phyloP scores from a whole-genome alignment of 1,140 invertebrate species.

The Pogonomyrmex californicus region DNA sequence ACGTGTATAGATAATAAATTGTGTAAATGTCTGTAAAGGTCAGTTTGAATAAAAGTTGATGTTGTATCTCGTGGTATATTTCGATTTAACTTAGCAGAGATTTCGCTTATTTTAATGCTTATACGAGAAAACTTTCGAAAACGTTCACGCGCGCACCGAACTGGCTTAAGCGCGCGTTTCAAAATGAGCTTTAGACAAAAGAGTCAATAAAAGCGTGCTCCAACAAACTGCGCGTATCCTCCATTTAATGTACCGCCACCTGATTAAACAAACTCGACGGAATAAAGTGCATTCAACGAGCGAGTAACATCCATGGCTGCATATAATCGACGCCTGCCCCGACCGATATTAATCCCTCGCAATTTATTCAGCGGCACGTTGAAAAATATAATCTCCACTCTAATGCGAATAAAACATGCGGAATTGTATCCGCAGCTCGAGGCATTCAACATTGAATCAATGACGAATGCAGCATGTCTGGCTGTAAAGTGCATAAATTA shows the following conservation, averaged over 20 bases:
- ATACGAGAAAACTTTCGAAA: slow-evolving; percentile 17
- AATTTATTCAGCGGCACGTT: slow-evolving; percentile 65
- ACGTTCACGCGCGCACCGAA: not conserved
- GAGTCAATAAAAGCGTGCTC: slow-evolving; percentile 17
- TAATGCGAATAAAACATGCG: slow-evolving; percentile 16
- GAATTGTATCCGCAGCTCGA: not conserved
- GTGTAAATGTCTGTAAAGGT: not conserved
- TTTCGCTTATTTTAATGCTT: slow-evolving; percentile 31
- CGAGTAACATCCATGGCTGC: slow-evolving; percentile 16
- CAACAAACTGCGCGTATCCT: slow-evolving; percentile 7
- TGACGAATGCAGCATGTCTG: not conserved
- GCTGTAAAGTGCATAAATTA: slow-evolving; percentile 3
- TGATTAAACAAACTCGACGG: slow-evolving; percentile 21
- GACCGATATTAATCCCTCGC: slow-evolving; percentile 53
- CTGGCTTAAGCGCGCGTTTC: slow-evolving; percentile 6
- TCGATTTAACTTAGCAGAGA: not conserved
- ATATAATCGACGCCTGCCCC: slow-evolving; percentile 53
- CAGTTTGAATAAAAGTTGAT: not conserved
- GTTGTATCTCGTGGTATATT: slow-evolving; percentile 6
- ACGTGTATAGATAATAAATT: not conserved
- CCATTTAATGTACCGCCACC: slow-evolving; percentile 20
- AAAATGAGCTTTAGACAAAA: slow-evolving; percentile 35
- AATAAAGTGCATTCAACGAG: slow-evolving; percentile 10
- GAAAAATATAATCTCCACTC: slow-evolving; percentile 29
- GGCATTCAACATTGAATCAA: not conserved